Evolutionary conservation across 2,113 vertebrate genomes (phyloP).

Genomic region (Hippocampus guttulatus): DNA sequence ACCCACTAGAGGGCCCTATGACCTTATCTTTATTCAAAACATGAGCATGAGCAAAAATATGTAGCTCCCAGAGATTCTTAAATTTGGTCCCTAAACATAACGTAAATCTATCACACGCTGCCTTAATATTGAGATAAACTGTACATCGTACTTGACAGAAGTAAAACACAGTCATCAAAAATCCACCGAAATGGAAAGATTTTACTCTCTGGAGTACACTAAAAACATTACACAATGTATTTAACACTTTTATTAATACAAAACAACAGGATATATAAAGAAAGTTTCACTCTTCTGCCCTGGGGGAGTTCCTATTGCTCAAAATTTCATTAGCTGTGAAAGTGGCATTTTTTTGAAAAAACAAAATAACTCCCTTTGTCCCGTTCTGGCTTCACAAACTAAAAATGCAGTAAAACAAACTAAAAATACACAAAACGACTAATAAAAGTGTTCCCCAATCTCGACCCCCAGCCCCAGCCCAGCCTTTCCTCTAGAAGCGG

Average conservation of each 20-base stretch:
- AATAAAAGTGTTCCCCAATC: conserved; percentile 45
- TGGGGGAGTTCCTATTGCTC: conserved; percentile 65
- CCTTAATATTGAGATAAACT: not conserved
- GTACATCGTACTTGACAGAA: not conserved
- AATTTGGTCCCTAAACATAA: not conserved
- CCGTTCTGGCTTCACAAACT: conserved; percentile 58
- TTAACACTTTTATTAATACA: conserved; percentile 67
- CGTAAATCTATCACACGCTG: not conserved
- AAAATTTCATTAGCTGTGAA: conserved; percentile 63
- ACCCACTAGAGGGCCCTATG: not conserved
- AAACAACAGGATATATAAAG: conserved; percentile 65
- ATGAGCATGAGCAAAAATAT: not conserved
- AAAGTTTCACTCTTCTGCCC: conserved; percentile 57
- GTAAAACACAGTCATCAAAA: not conserved
- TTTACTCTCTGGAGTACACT: not conserved
- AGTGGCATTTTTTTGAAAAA: conserved; percentile 58
- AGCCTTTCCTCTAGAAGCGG: conserved; percentile 41
- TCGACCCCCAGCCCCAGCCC: not conserved
- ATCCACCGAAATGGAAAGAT: not conserved
- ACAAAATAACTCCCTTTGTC: conserved; percentile 53
- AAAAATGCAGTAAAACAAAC: conserved; percentile 49
- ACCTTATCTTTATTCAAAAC: not conserved
- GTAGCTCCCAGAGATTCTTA: not conserved
- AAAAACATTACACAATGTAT: conserved; percentile 18
- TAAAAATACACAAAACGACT: conserved; percentile 33